phyloP scores from a whole-genome alignment of 2,888 invertebrate genomes.

The Anthrax anthrax region DNA sequence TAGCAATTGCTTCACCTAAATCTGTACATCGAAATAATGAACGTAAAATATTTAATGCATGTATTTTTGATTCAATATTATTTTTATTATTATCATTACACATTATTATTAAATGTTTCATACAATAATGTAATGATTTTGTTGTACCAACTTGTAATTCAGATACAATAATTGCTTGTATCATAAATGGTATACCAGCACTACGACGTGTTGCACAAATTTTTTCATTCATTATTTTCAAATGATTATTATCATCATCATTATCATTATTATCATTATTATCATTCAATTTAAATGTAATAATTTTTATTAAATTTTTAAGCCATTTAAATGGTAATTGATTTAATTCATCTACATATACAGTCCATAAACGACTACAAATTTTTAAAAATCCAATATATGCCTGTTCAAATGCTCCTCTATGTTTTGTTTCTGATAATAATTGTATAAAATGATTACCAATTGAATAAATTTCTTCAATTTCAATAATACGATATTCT shows the following conservation, averaged over 20 bases:
- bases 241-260: background rate
- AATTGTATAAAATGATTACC: slow-evolving; percentile 53
- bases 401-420: slow-evolving; percentile 96
- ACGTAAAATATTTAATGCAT: slow-evolving; percentile 75
- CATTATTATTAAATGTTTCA: slow-evolving; percentile 38
- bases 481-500: slow-evolving; percentile 31
- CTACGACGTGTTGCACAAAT: slow-evolving; percentile 76
- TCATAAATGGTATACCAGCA: slow-evolving; percentile 87
- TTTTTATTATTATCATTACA: slow-evolving; percentile 13
- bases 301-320: slow-evolving; percentile 40
- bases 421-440: slow-evolving; percentile 68
- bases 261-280: slow-evolving; percentile 26
- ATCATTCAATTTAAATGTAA: slow-evolving; percentile 22
- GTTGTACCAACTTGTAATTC: slow-evolving; percentile 49
- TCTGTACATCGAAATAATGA: slow-evolving; percentile 63
- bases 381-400: slow-evolving; percentile 75
- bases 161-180: slow-evolving; percentile 61
- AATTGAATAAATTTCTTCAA: slow-evolving; percentile 40
- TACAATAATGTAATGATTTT: slow-evolving; percentile 43
- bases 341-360: slow-evolving; percentile 36
- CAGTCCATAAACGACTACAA: slow-evolving; percentile 45
- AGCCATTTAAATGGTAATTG: slow-evolving; percentile 52
- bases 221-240: slow-evolving; percentile 23
- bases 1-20: slow-evolving; percentile 54
- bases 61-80: slow-evolving; percentile 44